These are phyloP conservation scores for Parazoanthus atlanticus DNA, from an alignment of 92 coral and sea anemone genomes.

Conservation along the genomic window DNA sequence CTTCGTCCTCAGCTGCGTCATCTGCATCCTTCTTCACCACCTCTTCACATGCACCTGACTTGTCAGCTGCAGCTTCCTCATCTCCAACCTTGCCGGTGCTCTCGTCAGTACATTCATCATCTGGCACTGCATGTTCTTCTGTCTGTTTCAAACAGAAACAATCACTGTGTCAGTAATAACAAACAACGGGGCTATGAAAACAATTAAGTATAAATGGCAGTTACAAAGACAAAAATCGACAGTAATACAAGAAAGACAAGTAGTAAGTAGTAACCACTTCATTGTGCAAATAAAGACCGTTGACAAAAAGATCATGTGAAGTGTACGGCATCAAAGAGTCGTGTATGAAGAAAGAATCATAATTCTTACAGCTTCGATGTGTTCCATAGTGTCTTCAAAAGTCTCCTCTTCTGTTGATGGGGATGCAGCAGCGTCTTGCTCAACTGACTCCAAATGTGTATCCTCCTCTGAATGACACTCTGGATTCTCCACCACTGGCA, in stretches of 20 bases:
- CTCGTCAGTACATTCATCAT: not conserved
- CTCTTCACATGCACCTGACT: not conserved
- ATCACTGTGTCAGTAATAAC: not conserved
- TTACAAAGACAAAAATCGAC: not conserved
- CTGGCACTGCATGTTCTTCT: not conserved
- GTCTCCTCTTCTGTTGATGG: slow-evolving; percentile 9
- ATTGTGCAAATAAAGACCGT: not conserved
- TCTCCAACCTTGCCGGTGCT: not conserved
- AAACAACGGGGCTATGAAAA: too few species aligned
- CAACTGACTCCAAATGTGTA: not conserved
- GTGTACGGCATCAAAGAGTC: not conserved
- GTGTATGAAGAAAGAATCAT: not conserved
- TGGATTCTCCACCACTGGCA: not conserved
- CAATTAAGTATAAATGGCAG: too few species aligned
- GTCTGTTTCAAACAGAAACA: not conserved
- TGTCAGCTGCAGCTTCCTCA: not conserved
- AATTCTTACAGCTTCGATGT: not conserved
- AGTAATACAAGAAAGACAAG: too few species aligned
- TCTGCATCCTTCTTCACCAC: not conserved
- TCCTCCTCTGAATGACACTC: not conserved
- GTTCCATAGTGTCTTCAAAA: slow-evolving; percentile 18
- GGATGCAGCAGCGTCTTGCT: not conserved
- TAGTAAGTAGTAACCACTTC: not conserved
- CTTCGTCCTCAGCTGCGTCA: not conserved
- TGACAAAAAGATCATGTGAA: not conserved